A percentile compares a stretch with the other conserved stretches of the same genome.
These are phyloP conservation scores for Spizella passerina DNA, from an alignment of 2,797 vertebrate species.

Conservation along the genomic window DNA sequence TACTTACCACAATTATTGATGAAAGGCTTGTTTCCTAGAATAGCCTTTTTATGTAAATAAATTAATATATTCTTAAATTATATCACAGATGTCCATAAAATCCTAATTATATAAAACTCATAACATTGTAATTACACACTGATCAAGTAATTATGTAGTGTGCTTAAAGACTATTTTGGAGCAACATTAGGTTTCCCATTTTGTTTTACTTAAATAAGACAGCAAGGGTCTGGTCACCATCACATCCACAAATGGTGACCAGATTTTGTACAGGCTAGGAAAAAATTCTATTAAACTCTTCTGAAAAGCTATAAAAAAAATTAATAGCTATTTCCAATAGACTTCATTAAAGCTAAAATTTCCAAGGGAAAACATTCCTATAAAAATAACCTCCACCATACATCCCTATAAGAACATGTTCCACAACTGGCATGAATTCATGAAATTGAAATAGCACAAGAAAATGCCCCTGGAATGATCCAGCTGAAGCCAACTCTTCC, in stretches of 20 bases:
- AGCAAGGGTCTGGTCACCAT: not conserved
- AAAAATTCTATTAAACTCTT: not conserved
- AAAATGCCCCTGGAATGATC: not conserved
- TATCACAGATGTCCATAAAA: constrained; percentile 54
- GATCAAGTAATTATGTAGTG: constrained; percentile 25
- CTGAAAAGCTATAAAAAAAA: not conserved
- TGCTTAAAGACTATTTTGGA: not conserved
- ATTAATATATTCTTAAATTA: constrained; percentile 34
- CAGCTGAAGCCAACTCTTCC: not conserved
- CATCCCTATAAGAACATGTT: not conserved
- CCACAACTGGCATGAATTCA: not conserved
- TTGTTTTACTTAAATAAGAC: not conserved
- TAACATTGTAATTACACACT: constrained; percentile 9
- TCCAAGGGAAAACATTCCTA: not conserved
- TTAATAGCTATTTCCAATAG: not conserved
- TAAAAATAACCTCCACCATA: not conserved
- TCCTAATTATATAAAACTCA: constrained; percentile 26
- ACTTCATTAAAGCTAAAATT: not conserved
- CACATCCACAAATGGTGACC: not conserved
- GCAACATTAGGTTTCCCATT: not conserved
- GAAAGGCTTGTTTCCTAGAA: constrained; percentile 6
- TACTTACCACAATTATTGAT: not conserved
- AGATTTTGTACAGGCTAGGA: not conserved
- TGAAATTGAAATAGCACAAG: not conserved
- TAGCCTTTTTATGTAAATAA: constrained; percentile 5